Evolutionary conservation across 2,888 invertebrate species (phyloP).

Genomic region (Caenorhabditis wallacei): DNA sequence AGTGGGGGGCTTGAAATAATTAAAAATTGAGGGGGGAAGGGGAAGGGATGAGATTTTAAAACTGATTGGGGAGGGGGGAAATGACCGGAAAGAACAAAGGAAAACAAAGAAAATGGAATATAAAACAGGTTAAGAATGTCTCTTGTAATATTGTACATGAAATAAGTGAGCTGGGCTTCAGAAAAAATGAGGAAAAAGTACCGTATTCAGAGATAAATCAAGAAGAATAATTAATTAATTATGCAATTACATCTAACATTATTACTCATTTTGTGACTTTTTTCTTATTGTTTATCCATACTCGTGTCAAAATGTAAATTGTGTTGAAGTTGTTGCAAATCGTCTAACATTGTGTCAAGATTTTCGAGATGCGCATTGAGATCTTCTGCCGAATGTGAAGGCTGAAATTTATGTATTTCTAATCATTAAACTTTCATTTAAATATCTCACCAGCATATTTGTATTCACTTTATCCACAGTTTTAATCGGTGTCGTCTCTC

Average conservation of each 20-base stretch:
- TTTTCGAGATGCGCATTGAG: constrained; percentile 75
- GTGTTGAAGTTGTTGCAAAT: constrained; percentile 81
- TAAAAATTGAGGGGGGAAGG: neutral
- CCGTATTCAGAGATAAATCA: neutral
- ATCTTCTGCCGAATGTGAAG: constrained; percentile 76
- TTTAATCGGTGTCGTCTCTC: constrained; percentile 58
- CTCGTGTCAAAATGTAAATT: constrained; percentile 67
- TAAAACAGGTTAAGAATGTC: neutral
- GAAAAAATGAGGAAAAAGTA: neutral
- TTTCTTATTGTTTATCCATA: constrained; percentile 4
- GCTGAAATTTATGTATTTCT: constrained; percentile 36
- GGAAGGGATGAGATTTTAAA: constrained; percentile 2
- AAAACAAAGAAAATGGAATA: neutral
- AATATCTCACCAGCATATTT: constrained; percentile 49
- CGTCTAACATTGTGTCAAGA: constrained; percentile 80
- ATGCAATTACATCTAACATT: neutral
- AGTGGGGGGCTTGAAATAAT: constrained; percentile 23
- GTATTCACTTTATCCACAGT: neutral
- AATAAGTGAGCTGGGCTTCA: constrained; percentile 25
- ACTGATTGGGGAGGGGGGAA: constrained; percentile 1
- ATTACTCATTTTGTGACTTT: neutral
- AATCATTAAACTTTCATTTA: neutral
- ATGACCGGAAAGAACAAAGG: neutral
- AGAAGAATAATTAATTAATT: constrained; percentile 1
- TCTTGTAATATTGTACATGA: neutral